Evolutionary conservation across 2,888 invertebrate genomes (phyloP).

Genomic region (Aphodius granarius): DNA sequence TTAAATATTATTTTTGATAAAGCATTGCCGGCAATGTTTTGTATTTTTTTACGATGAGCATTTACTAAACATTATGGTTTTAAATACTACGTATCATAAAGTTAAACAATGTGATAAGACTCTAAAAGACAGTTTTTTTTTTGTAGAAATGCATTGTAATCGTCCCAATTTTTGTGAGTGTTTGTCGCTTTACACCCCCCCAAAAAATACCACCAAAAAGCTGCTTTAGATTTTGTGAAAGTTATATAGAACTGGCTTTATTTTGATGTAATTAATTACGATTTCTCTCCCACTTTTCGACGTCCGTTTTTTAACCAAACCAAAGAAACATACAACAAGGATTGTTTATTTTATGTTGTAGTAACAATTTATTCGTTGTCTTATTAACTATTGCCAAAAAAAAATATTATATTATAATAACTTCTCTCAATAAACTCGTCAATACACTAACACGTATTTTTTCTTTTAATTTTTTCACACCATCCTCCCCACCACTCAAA

Average conservation of each 20-base stretch:
- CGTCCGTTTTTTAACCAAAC: conserved; percentile 27
- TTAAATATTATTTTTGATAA: neutral
- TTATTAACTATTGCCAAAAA: conserved; percentile 2
- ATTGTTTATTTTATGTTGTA: conserved; percentile 29
- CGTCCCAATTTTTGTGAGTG: neutral
- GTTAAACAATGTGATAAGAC: conserved; percentile 42
- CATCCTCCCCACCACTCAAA: conserved; percentile 23
- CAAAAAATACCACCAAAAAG: neutral
- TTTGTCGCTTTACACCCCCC: neutral
- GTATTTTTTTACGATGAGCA: conserved; percentile 1
- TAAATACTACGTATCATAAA: conserved; percentile 4
- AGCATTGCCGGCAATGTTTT: neutral
- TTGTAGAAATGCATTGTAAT: conserved; percentile 6
- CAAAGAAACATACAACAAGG: conserved; percentile 7
- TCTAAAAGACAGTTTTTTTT: conserved; percentile 35
- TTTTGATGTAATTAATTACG: too few relatives aligned
- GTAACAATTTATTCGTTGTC: neutral
- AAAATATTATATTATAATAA: conserved; percentile 14
- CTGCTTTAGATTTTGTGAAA: conserved; percentile 33
- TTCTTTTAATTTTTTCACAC: conserved; percentile 42
- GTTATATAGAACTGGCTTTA: conserved; percentile 53
- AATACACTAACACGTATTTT: conserved; percentile 29
- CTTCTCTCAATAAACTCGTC: conserved; percentile 31
- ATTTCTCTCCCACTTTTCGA: conserved; percentile 31
- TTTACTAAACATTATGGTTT: conserved; percentile 18